Conservation (phyloP, 2,113 vertebrate genomes). For the Dicaeum eximium region DNA sequence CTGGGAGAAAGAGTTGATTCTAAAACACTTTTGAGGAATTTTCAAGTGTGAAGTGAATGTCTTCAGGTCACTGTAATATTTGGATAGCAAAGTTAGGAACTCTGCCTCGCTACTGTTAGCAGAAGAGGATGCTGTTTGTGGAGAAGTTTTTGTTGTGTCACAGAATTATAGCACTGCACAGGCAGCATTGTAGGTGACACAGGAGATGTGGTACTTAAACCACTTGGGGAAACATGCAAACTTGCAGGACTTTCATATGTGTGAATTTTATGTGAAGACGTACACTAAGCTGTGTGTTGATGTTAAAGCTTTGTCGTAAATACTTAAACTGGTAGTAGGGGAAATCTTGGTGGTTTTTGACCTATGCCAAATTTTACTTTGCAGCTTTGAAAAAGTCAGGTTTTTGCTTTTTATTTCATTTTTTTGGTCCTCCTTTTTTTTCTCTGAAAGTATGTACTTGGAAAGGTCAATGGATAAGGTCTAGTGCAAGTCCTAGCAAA, state of each 20-base stretch:
- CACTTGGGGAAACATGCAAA: not conserved
- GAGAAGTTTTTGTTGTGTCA: not conserved
- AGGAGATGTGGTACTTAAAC: not conserved
- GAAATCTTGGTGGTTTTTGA: not conserved
- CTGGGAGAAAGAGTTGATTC: not conserved
- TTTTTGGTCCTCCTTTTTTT: not conserved
- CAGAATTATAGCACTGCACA: not conserved
- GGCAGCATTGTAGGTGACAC: not conserved
- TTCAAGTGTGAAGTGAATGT: not conserved
- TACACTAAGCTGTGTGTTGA: not conserved
- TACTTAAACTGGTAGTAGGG: not conserved
- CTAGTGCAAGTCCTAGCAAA: not conserved
- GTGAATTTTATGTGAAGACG: not conserved
- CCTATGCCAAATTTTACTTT: not conserved
- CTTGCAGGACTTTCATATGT: not conserved
- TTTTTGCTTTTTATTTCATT: not conserved
- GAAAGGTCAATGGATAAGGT: not conserved
- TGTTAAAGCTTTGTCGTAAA: not conserved
- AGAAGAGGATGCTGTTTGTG: not conserved
- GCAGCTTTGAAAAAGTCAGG: not conserved
- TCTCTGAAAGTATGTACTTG: not conserved
- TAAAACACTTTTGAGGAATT: not conserved
- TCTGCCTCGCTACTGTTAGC: not conserved
- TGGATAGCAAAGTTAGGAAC: not conserved
- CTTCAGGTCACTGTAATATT: not conserved